These are phyloP conservation scores for Argyrosomus regius DNA, from an alignment of 2,797 vertebrate genomes.

Conservation along the genomic window DNA sequence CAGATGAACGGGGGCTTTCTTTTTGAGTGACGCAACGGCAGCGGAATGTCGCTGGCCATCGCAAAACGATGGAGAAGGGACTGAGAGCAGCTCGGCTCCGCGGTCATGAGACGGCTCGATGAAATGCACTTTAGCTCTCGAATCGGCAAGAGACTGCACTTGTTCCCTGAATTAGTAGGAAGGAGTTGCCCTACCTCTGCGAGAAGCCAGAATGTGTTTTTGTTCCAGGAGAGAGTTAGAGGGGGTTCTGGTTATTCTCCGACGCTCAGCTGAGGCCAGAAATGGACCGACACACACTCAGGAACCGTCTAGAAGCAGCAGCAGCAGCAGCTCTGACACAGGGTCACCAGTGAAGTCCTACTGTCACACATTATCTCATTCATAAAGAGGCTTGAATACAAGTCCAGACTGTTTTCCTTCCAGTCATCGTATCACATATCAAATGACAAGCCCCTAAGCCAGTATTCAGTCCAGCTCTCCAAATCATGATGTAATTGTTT, in stretches of 20 bases:
- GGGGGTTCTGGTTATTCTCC: constrained; percentile 67
- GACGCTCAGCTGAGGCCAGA: constrained; percentile 52
- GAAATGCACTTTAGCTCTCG: constrained; percentile 26
- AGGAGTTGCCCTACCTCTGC: constrained; percentile 59
- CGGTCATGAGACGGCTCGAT: constrained; percentile 53
- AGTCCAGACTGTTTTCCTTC: constrained; percentile 20
- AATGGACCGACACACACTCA: constrained; percentile 45
- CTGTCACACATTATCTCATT: constrained; percentile 50
- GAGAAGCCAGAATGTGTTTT: constrained; percentile 61
- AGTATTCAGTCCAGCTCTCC: constrained; percentile 26
- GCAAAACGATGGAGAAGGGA: constrained; percentile 51
- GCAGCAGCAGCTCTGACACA: constrained; percentile 6
- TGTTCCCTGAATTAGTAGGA: constrained; percentile 67
- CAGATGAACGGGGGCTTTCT: constrained; percentile 75
- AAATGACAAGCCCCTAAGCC: not conserved
- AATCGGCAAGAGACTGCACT: constrained; percentile 36
- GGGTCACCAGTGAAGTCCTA: constrained; percentile 32
- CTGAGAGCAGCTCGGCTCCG: constrained; percentile 35
- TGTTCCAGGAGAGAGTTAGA: constrained; percentile 55
- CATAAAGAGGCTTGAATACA: constrained; percentile 19
- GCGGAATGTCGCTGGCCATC: constrained; percentile 74
- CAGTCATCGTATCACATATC: constrained; percentile 25
- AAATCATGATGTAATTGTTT: constrained; percentile 55
- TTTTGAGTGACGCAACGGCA: constrained; percentile 66
- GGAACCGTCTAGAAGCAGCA: constrained; percentile 29